Conservation (phyloP, 2,797 vertebrate species). For the Linurgus olivaceus region DNA sequence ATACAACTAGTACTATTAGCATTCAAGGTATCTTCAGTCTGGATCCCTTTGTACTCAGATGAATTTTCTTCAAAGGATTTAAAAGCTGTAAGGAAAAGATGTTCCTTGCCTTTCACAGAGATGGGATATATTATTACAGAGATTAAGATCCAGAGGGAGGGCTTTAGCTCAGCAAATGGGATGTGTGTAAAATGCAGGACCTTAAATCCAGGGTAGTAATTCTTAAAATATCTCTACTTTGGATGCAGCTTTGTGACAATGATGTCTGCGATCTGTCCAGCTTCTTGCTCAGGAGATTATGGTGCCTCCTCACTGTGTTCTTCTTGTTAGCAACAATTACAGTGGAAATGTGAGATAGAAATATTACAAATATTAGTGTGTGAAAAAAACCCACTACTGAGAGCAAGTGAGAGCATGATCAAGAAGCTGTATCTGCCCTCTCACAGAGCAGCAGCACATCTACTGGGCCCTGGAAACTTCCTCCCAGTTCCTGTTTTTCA, state of each 20-base stretch:
- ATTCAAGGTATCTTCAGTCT: neutral
- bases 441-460: neutral
- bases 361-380: neutral
- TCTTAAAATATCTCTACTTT: neutral
- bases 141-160: neutral
- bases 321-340: neutral
- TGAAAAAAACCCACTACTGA: fast-evolving
- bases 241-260: neutral
- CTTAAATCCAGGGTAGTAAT: neutral
- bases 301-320: neutral
- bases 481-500: neutral
- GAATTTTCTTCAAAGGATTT: neutral
- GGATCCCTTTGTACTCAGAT: neutral
- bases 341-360: neutral
- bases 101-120: neutral
- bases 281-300: neutral
- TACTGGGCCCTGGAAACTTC: neutral
- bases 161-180: neutral
- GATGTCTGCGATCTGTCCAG: neutral
- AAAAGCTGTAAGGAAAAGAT: neutral
- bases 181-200: neutral
- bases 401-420: neutral
- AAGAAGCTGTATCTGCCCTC: neutral
- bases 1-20: neutral
- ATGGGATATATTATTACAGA: neutral